phyloP scores from a whole-genome alignment of 2,888 invertebrate genomes.

The Allygus modestus region DNA sequence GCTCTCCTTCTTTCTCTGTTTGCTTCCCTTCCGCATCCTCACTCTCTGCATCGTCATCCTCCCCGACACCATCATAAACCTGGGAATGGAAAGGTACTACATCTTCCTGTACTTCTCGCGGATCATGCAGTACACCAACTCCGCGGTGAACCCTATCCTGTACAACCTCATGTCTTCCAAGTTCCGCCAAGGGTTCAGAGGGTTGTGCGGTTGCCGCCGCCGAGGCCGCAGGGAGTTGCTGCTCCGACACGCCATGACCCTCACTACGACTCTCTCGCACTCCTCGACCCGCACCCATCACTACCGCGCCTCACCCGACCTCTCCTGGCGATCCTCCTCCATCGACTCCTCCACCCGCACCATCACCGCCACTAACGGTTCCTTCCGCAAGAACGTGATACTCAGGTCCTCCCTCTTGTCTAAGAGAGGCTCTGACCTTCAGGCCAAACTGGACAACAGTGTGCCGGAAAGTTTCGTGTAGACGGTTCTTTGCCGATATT shows the following conservation, averaged over 20 bases:
- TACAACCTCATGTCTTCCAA: conserved; percentile 96
- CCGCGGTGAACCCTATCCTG: conserved; percentile 93
- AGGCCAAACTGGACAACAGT: conserved; percentile 70
- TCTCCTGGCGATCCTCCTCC: conserved; percentile 69
- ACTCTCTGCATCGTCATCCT: conserved; percentile 92
- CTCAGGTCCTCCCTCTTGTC: conserved; percentile 71
- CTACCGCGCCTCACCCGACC: conserved; percentile 67
- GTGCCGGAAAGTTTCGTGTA: conserved; percentile 72
- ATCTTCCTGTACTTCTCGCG: conserved; percentile 90
- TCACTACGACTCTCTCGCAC: conserved; percentile 68
- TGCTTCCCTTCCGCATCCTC: conserved; percentile 92
- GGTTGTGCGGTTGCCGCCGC: conserved; percentile 74
- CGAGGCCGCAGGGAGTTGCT: conserved; percentile 76
- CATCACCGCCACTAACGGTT: conserved; percentile 72
- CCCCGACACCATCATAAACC: conserved; percentile 80
- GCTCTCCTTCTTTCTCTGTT: conserved; percentile 92
- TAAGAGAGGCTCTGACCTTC: conserved; percentile 69
- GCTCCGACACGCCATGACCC: conserved; percentile 80
- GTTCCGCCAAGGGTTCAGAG: conserved; percentile 86
- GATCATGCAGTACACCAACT: conserved; percentile 92
- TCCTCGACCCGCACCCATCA: conserved; percentile 66
- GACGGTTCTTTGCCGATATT: conserved; percentile 52
- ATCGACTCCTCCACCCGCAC: conserved; percentile 65
- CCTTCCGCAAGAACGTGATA: conserved; percentile 77
- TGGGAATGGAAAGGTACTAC: conserved; percentile 89